Base-by-base conservation (phyloP, 1,140 invertebrate genomes). In the Drosophila serrata region DNA sequence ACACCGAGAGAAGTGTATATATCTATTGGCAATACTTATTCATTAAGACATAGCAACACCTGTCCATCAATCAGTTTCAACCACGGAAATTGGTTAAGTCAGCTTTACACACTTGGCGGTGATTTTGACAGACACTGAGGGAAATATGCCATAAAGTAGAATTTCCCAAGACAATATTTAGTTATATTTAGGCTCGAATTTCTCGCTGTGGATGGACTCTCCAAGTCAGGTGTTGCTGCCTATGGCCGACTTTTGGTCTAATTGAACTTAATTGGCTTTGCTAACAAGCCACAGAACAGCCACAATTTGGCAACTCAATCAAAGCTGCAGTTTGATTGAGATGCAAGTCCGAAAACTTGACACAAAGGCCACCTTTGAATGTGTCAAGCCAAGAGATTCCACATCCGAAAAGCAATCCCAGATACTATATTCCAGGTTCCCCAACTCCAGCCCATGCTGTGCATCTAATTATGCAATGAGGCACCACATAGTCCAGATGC, bases 261-360 rank as follows among this genome's bases (percentile, higher is more conserved):
- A 87, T 82, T 87, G 79, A 82, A 76, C 69, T 77, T 88, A 87
- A 90, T 88, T 87, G 81, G 57, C 68, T 58, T 81, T 68, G 62
- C 77, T 87, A 86, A 87, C 82, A 82, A 86, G 39, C 11, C 46
- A 35, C 51, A 75, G 45, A 8, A 35, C 46, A 40, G 73, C 73
- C 62, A 60, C 53, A 68, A 60, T 77, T 77, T 68, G 62, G 74
- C 53, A 77, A 76, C 73, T 75, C 73, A 75, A 75, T 75, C 73
- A 75, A 64, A 80, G 62, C 33, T 13, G 3, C 1, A 15, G 29
- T 29, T 6, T 51, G 56, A 74, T 59, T 72, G 75, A 73, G 56
- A n/a, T 46, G 65, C 63, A 46, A 51, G 39, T 4, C 45, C 53
- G 35, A 53, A 45, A 49, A 24, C 45, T 37, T 40, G 72, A 48